These are phyloP conservation scores for Xenentodon cancila DNA, from an alignment of 2,797 vertebrate genomes.

Conservation along the genomic window DNA sequence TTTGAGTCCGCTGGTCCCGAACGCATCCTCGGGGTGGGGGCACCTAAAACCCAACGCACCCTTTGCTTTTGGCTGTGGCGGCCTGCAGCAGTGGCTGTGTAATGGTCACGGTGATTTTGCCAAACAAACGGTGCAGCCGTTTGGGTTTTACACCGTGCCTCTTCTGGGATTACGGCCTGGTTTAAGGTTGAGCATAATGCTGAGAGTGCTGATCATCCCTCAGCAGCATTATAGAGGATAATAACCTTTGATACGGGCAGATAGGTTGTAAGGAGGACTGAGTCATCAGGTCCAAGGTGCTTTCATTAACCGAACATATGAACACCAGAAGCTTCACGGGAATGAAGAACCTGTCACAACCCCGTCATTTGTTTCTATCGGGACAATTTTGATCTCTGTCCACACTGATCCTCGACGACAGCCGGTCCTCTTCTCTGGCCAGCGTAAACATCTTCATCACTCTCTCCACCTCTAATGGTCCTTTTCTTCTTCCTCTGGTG, in stretches of 20 bases:
- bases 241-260: constrained; percentile 24
- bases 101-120: constrained; percentile 48
- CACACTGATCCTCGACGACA: constrained; percentile 35
- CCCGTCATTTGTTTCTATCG: constrained; percentile 27
- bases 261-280: constrained; percentile 5
- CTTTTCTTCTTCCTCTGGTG: too few species aligned
- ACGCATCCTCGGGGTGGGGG: constrained; percentile 8
- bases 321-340: neutral
- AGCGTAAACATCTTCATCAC: constrained; percentile 64
- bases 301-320: neutral
- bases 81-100: constrained; percentile 11
- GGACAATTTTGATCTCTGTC: constrained; percentile 50
- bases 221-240: constrained; percentile 41
- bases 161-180: constrained; percentile 36
- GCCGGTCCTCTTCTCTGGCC: constrained; percentile 39
- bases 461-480: constrained; percentile 51
- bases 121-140: constrained; percentile 23
- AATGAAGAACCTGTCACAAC: neutral
- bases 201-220: constrained; percentile 43
- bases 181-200: constrained; percentile 31
- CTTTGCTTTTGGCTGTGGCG: constrained; percentile 27
- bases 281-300: constrained; percentile 23
- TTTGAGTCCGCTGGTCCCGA: constrained; percentile 20
- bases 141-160: constrained; percentile 22
- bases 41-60: constrained; percentile 8